These are phyloP conservation scores for Ciconia nigra DNA, from an alignment of 2,797 vertebrate genomes.

Conservation along the genomic window DNA sequence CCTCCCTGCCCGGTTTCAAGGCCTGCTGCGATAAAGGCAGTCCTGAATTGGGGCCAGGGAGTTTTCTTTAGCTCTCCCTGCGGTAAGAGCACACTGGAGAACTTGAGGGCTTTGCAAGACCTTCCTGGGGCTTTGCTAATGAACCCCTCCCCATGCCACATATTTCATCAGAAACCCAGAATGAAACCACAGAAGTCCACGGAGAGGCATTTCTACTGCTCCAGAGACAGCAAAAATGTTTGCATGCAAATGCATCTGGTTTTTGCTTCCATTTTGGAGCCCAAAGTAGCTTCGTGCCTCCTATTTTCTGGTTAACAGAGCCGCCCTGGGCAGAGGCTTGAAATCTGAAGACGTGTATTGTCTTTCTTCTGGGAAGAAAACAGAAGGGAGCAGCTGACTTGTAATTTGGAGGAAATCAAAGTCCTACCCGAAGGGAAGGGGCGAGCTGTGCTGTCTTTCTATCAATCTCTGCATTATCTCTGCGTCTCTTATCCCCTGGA, in stretches of 20 bases:
- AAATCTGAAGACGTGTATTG: not conserved
- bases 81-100: not conserved
- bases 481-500: not conserved
- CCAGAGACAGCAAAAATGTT: not conserved
- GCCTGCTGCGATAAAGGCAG: not conserved
- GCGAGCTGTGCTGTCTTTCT: not conserved
- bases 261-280: not conserved
- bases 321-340: not conserved
- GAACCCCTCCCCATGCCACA: not conserved
- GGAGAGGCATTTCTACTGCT: not conserved
- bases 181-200: not conserved
- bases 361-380: slow-evolving; percentile 10
- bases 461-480: not conserved
- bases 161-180: slow-evolving; percentile 19
- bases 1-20: not conserved
- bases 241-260: not conserved
- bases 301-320: not conserved
- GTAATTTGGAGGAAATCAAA: not conserved
- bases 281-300: not conserved
- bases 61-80: not conserved
- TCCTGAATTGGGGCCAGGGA: not conserved
- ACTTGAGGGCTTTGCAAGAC: not conserved
- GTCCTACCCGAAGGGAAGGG: not conserved
- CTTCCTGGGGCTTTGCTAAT: not conserved
- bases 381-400: not conserved